These are phyloP conservation scores for Pandemis heparana DNA, from an alignment of 2,888 invertebrate genomes.

Conservation along the genomic window DNA sequence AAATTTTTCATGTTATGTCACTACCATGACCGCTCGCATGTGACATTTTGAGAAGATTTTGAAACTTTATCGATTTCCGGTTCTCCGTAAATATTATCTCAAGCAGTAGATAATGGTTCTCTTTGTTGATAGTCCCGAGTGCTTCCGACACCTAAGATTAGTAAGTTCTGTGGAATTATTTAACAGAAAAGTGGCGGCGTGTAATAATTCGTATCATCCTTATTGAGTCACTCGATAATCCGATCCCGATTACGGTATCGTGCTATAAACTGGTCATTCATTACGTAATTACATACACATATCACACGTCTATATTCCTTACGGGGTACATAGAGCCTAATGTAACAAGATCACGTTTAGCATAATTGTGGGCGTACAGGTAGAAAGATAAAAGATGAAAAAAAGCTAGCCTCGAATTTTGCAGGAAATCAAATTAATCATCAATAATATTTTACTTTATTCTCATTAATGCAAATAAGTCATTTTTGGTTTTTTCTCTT, in stretches of 20 bases:
- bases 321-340: too few species aligned
- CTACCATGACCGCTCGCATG: background rate
- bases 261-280: background rate
- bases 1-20: background rate
- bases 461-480: too few species aligned
- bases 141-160: conserved; percentile 7
- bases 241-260: background rate
- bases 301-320: too few species aligned
- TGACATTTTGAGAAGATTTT: background rate
- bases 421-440: too few species aligned
- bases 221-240: background rate
- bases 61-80: conserved; percentile 7
- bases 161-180: background rate
- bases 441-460: too few species aligned
- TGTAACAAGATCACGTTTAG: too few species aligned
- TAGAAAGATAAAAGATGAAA: too few species aligned
- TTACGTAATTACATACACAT: too few species aligned
- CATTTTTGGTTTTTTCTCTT: too few species aligned
- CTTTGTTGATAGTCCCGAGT: background rate
- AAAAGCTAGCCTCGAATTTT: too few species aligned
- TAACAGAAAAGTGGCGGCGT: background rate
- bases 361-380: too few species aligned
- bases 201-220: background rate
- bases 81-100: background rate
- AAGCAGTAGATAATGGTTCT: background rate